Evolutionary conservation across 2,113 vertebrate genomes (phyloP).

Genomic region (Forbesichthys papilliferus): DNA sequence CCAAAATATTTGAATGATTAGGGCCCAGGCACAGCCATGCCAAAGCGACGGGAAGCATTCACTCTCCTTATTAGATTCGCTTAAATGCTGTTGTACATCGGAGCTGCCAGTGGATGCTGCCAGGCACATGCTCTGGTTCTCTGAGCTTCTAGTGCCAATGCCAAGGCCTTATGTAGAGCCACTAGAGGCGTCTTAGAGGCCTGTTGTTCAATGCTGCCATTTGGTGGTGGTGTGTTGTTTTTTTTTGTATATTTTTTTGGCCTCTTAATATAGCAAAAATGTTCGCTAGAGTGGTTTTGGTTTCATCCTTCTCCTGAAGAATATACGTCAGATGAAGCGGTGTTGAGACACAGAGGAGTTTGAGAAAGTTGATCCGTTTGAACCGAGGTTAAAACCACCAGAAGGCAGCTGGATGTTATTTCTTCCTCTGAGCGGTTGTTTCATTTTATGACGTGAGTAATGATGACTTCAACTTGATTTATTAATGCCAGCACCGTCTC

Average conservation of each 20-base stretch:
- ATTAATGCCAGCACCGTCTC: slow-evolving; percentile 34
- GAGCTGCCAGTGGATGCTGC: slow-evolving; percentile 75
- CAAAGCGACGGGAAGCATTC: slow-evolving; percentile 90
- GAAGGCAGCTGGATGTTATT: slow-evolving; percentile 55
- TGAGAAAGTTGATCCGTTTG: slow-evolving; percentile 32
- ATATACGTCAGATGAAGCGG: slow-evolving; percentile 46
- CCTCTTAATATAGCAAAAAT: slow-evolving; percentile 43
- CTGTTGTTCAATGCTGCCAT: slow-evolving; percentile 52
- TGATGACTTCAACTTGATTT: slow-evolving; percentile 49
- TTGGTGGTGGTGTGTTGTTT: slow-evolving; percentile 46
- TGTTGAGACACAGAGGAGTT: slow-evolving; percentile 29
- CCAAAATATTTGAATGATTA: slow-evolving; percentile 99
- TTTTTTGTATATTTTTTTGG: not conserved
- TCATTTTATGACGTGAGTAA: slow-evolving; percentile 38
- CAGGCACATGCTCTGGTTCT: slow-evolving; percentile 61
- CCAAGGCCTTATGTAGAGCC: slow-evolving; percentile 50
- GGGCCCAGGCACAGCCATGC: slow-evolving; percentile 83
- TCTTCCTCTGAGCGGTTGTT: slow-evolving; percentile 43
- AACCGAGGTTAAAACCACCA: slow-evolving; percentile 27
- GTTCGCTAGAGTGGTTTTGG: slow-evolving; percentile 52
- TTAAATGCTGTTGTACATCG: slow-evolving; percentile 91
- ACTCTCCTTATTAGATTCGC: slow-evolving; percentile 91
- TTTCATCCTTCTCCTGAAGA: slow-evolving; percentile 34
- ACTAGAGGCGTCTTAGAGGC: slow-evolving; percentile 47
- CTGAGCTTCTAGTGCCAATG: slow-evolving; percentile 64